Conservation (phyloP, 2,888 invertebrate genomes). For the Melanophora roralis region DNA sequence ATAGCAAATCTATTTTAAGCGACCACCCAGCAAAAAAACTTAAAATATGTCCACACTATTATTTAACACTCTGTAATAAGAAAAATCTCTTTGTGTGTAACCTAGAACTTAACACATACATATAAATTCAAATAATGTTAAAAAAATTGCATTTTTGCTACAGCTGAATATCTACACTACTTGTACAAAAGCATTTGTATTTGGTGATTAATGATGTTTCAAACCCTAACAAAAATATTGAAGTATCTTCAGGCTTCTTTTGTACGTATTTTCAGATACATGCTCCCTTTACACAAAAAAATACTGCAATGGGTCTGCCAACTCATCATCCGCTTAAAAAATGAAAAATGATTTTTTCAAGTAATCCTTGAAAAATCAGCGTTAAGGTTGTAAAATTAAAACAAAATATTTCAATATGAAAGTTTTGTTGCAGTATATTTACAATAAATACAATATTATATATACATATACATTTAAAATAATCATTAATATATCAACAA, state of each 20-base stretch:
- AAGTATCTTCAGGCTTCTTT: constrained; percentile 27
- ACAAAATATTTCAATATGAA: constrained; percentile 21
- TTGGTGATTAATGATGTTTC: constrained; percentile 58
- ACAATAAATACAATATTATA: background rate
- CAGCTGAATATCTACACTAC: background rate
- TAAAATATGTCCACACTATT: background rate
- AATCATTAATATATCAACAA: constrained; percentile 53
- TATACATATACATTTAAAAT: constrained; percentile 41
- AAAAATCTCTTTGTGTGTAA: background rate
- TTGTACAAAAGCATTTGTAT: background rate
- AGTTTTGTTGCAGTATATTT: background rate
- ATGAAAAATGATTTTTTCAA: constrained; percentile 56
- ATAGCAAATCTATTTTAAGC: too few species aligned
- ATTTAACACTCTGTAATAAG: background rate
- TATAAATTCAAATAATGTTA: too few species aligned
- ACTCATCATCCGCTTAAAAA: constrained; percentile 20
- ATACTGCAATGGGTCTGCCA: constrained; percentile 24
- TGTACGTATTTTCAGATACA: background rate
- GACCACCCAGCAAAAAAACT: too few species aligned
- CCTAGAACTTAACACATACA: background rate
- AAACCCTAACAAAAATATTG: constrained; percentile 52
- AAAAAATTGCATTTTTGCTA: too few species aligned
- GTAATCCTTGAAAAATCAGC: constrained; percentile 37
- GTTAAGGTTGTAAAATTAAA: constrained; percentile 28
- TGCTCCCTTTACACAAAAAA: constrained; percentile 1